Percentiles rank a stretch among this genome's conserved stretches.
phyloP scores from a whole-genome alignment of 2,888 invertebrate genomes.

The Habrosyne pyritoides region DNA sequence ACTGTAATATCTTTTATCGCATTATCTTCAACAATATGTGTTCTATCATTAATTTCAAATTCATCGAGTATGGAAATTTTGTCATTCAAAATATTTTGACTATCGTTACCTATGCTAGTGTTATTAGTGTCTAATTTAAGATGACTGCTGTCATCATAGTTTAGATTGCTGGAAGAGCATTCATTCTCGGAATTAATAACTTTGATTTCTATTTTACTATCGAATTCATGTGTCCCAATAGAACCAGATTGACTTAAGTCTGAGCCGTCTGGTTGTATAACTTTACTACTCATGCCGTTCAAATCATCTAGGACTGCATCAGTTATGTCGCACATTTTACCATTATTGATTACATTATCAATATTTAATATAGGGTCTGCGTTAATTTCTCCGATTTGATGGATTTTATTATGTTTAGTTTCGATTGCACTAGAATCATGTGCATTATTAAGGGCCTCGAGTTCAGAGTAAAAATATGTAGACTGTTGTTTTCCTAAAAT shows the following conservation, averaged over 20 bases:
- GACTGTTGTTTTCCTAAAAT: neutral
- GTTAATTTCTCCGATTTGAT: neutral
- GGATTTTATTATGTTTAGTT: neutral
- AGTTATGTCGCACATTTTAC: neutral
- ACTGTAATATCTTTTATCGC: neutral
- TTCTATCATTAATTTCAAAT: neutral
- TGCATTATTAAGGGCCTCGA: neutral
- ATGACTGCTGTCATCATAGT: neutral
- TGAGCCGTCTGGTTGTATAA: neutral
- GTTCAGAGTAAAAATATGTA: neutral
- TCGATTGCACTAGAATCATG: neutral
- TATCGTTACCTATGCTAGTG: neutral
- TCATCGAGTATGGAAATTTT: neutral
- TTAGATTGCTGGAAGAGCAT: neutral
- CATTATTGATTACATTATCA: neutral
- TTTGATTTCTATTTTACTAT: neutral
- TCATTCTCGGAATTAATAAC: neutral
- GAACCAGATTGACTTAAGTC: neutral
- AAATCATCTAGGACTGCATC: neutral
- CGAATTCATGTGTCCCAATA: neutral
- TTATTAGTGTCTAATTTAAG: neutral
- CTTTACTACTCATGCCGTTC: neutral
- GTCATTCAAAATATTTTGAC: neutral
- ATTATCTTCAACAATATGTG: neutral
- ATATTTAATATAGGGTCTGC: neutral